phyloP scores from a whole-genome alignment of 1,140 invertebrate genomes.

The Bombus superbus region DNA sequence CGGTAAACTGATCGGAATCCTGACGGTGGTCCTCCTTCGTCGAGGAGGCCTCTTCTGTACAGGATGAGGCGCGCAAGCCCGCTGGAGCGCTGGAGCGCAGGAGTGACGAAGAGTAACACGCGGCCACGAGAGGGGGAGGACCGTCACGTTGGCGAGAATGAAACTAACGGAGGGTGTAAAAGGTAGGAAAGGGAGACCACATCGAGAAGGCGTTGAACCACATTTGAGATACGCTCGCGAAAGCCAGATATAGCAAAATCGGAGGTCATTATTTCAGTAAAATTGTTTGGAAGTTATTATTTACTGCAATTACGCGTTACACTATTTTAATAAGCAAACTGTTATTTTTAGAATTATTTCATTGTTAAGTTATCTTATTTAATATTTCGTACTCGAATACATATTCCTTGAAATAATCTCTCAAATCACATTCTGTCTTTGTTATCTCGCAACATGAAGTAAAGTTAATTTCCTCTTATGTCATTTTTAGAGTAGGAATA shows the following conservation, averaged over 20 bases:
- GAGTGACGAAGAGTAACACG: slow-evolving; percentile 37
- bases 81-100: slow-evolving; percentile 48
- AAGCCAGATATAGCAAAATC: background rate
- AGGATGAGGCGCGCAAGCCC: slow-evolving; percentile 68
- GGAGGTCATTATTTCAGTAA: background rate
- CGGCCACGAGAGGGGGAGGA: slow-evolving; percentile 5
- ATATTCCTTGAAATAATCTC: too few relatives aligned
- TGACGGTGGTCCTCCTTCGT: slow-evolving; percentile 62
- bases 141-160: slow-evolving; percentile 22
- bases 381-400: too few relatives aligned
- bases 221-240: background rate
- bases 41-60: slow-evolving; percentile 58
- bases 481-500: too few relatives aligned
- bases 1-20: slow-evolving; percentile 70
- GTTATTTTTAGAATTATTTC: too few relatives aligned
- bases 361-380: too few relatives aligned
- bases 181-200: background rate
- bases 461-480: too few relatives aligned
- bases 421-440: too few relatives aligned
- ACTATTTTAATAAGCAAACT: background rate
- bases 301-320: background rate
- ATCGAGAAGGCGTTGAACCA: background rate
- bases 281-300: too few relatives aligned
- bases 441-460: too few relatives aligned
- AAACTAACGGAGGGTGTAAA: slow-evolving; percentile 10